Base-by-base conservation (phyloP, 2,888 invertebrate genomes). In the Antheraea assamensis region DNA sequence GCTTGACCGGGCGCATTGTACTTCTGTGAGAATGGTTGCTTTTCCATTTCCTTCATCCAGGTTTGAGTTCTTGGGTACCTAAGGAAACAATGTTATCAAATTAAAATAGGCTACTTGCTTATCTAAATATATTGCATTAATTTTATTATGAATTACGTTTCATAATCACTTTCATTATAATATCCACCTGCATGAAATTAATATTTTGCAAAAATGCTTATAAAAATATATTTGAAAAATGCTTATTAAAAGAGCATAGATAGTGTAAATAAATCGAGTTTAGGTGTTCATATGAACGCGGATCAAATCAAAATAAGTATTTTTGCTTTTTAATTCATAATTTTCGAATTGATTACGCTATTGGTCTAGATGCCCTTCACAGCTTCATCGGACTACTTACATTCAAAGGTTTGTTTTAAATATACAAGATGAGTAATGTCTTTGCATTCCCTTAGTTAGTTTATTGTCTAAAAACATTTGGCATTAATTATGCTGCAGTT, bases 1-100 rank as follows among this genome's bases (percentile, higher is more conserved):
- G 74, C 74, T 10, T 77, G 75, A 17, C 85, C 85, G 4, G 78
- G 74, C 31, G 75, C 82, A 61, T 86, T 87, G 64, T 78, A 77
- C 73, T 88, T 86, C 73, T 84, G 75, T 61, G 75, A 79, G 74
- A 82, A 90, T 2, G 90, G 81, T 27, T 87, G 80, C 31, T 77
- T 74, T 71, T 88, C 85, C 78, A 91, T 82, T 4, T 78, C 78
- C 17, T 84, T 80, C 17, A 88, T 75, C 92, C 92, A 93, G n/a
- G 83, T 83, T 13, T 64, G 58, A 42, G 82, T 83, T 80, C 88
- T 89, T 0, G 90, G 86, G 73, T 83, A 89, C 52, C 89, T 91
- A 80, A 70, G 85, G 83, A 68, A 68, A n/a, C 21, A 68, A 10
- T 27, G 17, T 5, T 30, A 64, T 4, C 13, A 30, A 64, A 21